Percentiles rank a stretch among this genome's conserved stretches.
Conservation (phyloP, 2,888 invertebrate genomes). For the Miltochrista miniata region DNA sequence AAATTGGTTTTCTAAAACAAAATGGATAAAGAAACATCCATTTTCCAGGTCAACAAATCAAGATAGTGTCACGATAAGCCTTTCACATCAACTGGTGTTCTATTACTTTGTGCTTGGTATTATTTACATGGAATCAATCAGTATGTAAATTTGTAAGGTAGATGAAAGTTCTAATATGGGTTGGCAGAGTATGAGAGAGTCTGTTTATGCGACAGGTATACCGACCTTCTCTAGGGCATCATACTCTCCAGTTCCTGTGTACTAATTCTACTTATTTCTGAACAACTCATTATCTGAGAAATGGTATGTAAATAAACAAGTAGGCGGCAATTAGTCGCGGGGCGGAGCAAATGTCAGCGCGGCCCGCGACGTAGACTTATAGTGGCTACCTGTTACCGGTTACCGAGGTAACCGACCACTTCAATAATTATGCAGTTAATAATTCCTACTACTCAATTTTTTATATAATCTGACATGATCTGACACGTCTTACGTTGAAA, state of each 20-base stretch:
- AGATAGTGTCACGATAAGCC: constrained; percentile 69
- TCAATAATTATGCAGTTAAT: constrained; percentile 13
- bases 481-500: not conserved
- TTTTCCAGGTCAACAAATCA: constrained; percentile 62
- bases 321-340: constrained; percentile 69
- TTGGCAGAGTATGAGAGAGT: too few relatives aligned
- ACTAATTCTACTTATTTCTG: too few relatives aligned
- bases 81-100: constrained; percentile 65
- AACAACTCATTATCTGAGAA: too few relatives aligned
- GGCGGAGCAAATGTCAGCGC: constrained; percentile 59
- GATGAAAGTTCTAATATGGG: constrained; percentile 70
- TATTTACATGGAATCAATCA: constrained; percentile 74
- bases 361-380: constrained; percentile 48
- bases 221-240: too few relatives aligned
- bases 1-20: constrained; percentile 56
- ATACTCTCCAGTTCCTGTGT: too few relatives aligned
- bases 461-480: not conserved
- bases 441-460: too few relatives aligned
- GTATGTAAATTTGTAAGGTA: constrained; percentile 80
- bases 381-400: constrained; percentile 45
- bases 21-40: constrained; percentile 51
- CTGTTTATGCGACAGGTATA: too few relatives aligned
- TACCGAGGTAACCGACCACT: constrained; percentile 25
- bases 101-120: constrained; percentile 66
- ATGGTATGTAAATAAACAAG: constrained; percentile 59